phyloP scores from a whole-genome alignment of 2,888 invertebrate genomes.

The Clistopyga incitator region DNA sequence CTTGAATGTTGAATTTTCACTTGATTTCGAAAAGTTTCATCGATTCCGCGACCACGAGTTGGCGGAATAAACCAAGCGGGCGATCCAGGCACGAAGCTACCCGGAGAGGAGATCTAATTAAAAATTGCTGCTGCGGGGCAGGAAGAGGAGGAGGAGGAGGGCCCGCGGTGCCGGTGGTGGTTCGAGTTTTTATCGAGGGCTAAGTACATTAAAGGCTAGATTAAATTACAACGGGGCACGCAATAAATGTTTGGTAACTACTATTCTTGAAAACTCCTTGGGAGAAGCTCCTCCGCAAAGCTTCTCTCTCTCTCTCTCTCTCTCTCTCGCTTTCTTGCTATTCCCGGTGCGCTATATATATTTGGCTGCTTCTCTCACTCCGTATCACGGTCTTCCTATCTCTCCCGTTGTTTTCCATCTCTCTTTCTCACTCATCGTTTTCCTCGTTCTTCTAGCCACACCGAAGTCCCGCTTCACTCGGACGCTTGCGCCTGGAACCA shows the following conservation, averaged over 20 bases:
- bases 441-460: slow-evolving; percentile 8
- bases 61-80: neutral
- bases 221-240: slow-evolving; percentile 74
- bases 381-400: slow-evolving; percentile 43
- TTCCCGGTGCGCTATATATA: slow-evolving; percentile 29
- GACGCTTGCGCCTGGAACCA: slow-evolving; percentile 45
- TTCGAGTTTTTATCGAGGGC: slow-evolving; percentile 69
- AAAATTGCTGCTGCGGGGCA: slow-evolving; percentile 56
- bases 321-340: slow-evolving; percentile 11
- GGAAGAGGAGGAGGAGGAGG: slow-evolving; percentile 1
- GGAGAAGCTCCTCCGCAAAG: slow-evolving; percentile 31
- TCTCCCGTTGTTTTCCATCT: slow-evolving; percentile 29
- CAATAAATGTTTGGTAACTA: slow-evolving; percentile 75
- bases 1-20: slow-evolving; percentile 35
- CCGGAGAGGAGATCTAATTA: slow-evolving; percentile 60
- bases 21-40: slow-evolving; percentile 51
- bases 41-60: slow-evolving; percentile 43
- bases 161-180: slow-evolving; percentile 21
- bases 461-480: slow-evolving; percentile 24
- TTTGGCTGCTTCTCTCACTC: slow-evolving; percentile 18
- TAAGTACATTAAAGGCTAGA: slow-evolving; percentile 73
- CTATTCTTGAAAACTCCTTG: slow-evolving; percentile 73
- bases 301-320: slow-evolving; percentile 18
- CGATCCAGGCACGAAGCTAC: slow-evolving; percentile 44
- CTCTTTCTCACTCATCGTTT: neutral